phyloP scores from a whole-genome alignment of 2,113 vertebrate genomes.

The Thryonomys swinderianus region DNA sequence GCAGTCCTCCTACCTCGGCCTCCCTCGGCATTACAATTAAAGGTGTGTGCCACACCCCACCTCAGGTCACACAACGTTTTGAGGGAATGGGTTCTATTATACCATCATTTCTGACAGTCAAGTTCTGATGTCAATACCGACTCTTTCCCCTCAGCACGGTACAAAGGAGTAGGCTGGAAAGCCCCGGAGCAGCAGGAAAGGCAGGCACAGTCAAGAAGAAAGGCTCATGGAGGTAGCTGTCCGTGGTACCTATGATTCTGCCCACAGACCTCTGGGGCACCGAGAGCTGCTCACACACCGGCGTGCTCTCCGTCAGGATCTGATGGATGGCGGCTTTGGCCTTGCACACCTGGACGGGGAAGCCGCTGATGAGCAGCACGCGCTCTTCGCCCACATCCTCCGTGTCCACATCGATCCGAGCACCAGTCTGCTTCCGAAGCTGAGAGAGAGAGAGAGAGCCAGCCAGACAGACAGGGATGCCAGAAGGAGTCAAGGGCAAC shows the following conservation, averaged over 20 bases:
- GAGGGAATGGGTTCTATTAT: slow-evolving; percentile 10
- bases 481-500: background rate
- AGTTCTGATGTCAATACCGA: slow-evolving; percentile 11
- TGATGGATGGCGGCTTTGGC: slow-evolving; percentile 90
- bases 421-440: slow-evolving; percentile 90
- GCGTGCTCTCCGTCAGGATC: slow-evolving; percentile 86
- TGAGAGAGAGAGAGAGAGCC: slow-evolving; percentile 61
- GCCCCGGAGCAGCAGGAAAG: background rate
- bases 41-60: background rate
- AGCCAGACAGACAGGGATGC: too few relatives aligned
- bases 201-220: slow-evolving; percentile 21
- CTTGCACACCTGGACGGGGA: slow-evolving; percentile 88
- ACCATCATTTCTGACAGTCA: background rate
- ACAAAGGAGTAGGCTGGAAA: background rate
- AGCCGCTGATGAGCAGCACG: slow-evolving; percentile 90
- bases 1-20: background rate
- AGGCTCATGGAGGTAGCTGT: slow-evolving; percentile 8
- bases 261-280: slow-evolving; percentile 91
- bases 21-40: background rate
- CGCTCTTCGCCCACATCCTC: slow-evolving; percentile 78
- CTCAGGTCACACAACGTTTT: background rate
- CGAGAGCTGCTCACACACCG: slow-evolving; percentile 86
- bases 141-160: background rate
- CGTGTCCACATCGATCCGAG: slow-evolving; percentile 83
- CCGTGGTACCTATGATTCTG: slow-evolving; percentile 92